Percentiles rank a stretch among this genome's conserved stretches.
Conservation (phyloP, 2,888 invertebrate species). For the Arge pagana region DNA sequence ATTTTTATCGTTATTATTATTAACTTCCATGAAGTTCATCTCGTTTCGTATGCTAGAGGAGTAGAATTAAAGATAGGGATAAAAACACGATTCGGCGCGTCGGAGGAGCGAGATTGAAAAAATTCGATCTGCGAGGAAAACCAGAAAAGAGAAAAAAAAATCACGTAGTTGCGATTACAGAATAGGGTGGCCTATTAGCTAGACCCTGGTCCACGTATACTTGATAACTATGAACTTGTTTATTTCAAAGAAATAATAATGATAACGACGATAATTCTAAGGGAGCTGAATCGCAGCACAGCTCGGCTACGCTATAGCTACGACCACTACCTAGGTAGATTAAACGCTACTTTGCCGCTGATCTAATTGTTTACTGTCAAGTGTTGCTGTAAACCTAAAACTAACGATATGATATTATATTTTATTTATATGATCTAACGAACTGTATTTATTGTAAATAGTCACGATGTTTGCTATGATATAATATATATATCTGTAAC, state of each 20-base stretch:
- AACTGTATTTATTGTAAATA: constrained; percentile 58
- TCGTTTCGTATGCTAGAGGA: constrained; percentile 1
- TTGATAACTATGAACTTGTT: constrained; percentile 25
- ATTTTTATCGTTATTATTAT: no score
- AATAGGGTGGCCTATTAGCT: constrained; percentile 27
- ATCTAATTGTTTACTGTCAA: constrained; percentile 57
- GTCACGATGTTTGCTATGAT: constrained; percentile 57
- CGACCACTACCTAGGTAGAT: constrained; percentile 55
- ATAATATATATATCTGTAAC: constrained; percentile 57
- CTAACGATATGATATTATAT: constrained; percentile 54
- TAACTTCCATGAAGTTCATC: constrained; percentile 21
- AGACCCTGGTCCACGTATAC: constrained; percentile 29
- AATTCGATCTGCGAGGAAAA: neutral
- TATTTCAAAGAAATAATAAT: constrained; percentile 22
- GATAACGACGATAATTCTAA: constrained; percentile 19
- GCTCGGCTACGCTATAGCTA: constrained; percentile 46
- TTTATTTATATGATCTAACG: constrained; percentile 54
- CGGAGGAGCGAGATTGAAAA: constrained; percentile 20
- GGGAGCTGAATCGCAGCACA: constrained; percentile 18
- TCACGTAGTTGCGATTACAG: constrained; percentile 17
- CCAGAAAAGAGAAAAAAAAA: neutral
- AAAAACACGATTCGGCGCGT: neutral
- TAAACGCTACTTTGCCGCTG: constrained; percentile 55
- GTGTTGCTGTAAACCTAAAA: constrained; percentile 55
- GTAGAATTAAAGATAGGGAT: constrained; percentile 4